Conservation (phyloP, 1,140 invertebrate genomes). For the Augochlora pura region DNA sequence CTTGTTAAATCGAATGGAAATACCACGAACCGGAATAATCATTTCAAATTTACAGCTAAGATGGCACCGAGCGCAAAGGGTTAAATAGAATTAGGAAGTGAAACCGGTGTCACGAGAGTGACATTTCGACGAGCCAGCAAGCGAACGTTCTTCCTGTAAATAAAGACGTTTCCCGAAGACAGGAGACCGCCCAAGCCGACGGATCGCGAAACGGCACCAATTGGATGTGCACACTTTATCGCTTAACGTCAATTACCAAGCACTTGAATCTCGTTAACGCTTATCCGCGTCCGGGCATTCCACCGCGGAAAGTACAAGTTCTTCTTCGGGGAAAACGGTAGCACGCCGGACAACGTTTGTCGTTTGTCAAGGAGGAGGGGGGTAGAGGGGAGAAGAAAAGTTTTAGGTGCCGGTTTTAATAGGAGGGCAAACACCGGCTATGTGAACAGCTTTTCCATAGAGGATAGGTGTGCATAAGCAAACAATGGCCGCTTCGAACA, state of each 20-base stretch:
- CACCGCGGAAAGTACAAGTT: not conserved
- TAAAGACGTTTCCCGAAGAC: not conserved
- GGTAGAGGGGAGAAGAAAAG: not conserved
- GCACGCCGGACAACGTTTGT: conserved; percentile 34
- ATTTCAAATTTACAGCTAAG: no score
- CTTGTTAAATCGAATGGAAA: no score
- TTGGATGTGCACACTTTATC: not conserved
- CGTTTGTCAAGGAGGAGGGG: not conserved
- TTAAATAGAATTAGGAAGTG: no score
- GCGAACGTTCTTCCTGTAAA: not conserved
- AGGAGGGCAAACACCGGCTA: conserved; percentile 40
- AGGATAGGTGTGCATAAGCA: conserved; percentile 25
- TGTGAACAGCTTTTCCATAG: conserved; percentile 38
- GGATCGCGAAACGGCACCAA: conserved; percentile 1
- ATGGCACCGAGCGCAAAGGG: no score
- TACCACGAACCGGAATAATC: no score
- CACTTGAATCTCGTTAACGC: conserved; percentile 29
- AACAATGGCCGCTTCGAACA: conserved; percentile 32
- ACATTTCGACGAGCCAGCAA: no score
- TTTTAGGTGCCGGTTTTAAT: conserved; percentile 38
- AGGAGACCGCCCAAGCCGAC: not conserved
- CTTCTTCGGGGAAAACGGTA: conserved; percentile 46
- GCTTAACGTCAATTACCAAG: conserved; percentile 14
- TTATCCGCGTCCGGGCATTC: not conserved
- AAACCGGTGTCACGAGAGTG: no score